These are phyloP conservation scores for Amphiprion clarkii DNA, from an alignment of 2,797 vertebrate species.

Conservation along the genomic window DNA sequence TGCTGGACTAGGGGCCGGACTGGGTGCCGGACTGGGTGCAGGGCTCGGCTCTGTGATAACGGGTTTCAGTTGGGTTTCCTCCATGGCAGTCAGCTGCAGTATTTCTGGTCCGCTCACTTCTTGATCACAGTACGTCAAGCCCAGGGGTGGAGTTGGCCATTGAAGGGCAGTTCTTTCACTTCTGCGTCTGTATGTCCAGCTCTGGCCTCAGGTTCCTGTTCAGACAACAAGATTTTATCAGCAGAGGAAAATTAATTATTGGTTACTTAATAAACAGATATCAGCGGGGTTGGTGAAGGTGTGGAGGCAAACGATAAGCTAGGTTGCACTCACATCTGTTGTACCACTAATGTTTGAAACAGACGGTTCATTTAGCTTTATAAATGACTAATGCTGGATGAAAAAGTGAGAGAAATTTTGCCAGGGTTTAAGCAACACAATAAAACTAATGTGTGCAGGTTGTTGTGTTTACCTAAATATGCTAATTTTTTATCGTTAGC, in stretches of 20 bases:
- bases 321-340: too few relatives aligned
- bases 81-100: slow-evolving; percentile 73
- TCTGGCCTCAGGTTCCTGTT: slow-evolving; percentile 41
- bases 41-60: slow-evolving; percentile 57
- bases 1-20: slow-evolving; percentile 59
- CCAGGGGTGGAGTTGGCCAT: slow-evolving; percentile 62
- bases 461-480: too few relatives aligned
- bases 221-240: slow-evolving; percentile 40
- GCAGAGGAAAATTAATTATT: slow-evolving; percentile 7
- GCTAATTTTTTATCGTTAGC: too few relatives aligned
- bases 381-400: too few relatives aligned
- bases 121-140: slow-evolving; percentile 56
- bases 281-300: slow-evolving; percentile 1
- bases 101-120: slow-evolving; percentile 51
- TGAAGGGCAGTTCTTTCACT: slow-evolving; percentile 50
- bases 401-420: too few relatives aligned
- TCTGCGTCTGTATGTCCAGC: slow-evolving; percentile 25
- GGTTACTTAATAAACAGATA: slow-evolving; percentile 19
- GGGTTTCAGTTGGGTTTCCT: slow-evolving; percentile 71
- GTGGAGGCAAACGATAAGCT: background rate
- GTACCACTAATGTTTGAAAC: background rate
- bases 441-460: too few relatives aligned
- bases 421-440: too few relatives aligned
- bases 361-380: too few relatives aligned
- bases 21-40: slow-evolving; percentile 53